Base-by-base conservation (phyloP, 1,140 invertebrate genomes). In the Acromyrmex echinatior region DNA sequence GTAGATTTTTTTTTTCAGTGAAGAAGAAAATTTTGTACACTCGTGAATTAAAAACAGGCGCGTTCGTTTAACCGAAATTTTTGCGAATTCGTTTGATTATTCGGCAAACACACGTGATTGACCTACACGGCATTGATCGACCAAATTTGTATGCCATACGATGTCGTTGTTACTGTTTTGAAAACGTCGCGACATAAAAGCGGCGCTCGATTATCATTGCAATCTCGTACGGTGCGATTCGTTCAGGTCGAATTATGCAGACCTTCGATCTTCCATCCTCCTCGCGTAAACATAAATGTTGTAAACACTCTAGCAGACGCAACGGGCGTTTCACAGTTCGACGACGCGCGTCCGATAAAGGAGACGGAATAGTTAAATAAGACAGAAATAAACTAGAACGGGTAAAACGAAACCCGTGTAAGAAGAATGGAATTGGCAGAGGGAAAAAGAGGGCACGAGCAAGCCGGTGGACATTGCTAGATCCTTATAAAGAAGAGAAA, bases 401-500 rank as follows among this genome's bases (percentile, higher is more conserved):
- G n/a, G 6, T 6, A 21, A 14, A 25, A n/a, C 14, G 53, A 87
- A 74, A 68, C 53, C 58, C n/a, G 77, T 60, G 78, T 76, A 68
- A 78, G 56, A 65, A 66, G 78, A 63, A 85, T 28, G 53, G 21
- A 80, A 53, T 12, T 51, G 39, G 25, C 28, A 18, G 56, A 74
- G 16, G 62, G 51, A 68, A 88, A 80, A 76, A 70, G 25, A 35
- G 53, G 45, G 21, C 66, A 51, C 65, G 70, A 68, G 62, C 78
- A 51, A 78, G 73, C 62, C 16, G 49, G 87, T 89, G 77, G 84
- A 74, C 63, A 81, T 74, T 77, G 88, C 58, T 89, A 89, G 85
- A 90, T 89, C 84, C 88, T 78, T 90, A 90, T 89, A 89, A 90
- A 90, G 87, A 39, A 89, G 82, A 89, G 74, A 88, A 89, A 88